A percentile compares a stretch with the other conserved stretches of the same genome.
Conservation (phyloP, 1,140 invertebrate species). For the Octopus sinensis region DNA sequence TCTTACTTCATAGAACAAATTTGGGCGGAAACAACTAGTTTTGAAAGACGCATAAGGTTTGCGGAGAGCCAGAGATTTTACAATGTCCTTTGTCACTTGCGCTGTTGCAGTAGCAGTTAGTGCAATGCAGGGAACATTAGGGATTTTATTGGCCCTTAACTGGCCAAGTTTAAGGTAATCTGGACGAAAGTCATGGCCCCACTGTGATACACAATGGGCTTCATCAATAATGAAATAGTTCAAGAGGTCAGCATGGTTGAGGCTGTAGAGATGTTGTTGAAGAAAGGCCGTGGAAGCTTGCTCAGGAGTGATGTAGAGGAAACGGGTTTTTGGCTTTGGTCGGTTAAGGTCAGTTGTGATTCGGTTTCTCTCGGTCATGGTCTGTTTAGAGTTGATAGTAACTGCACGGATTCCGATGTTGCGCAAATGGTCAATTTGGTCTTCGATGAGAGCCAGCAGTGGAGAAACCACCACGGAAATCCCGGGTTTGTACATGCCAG, state of each 20-base stretch:
- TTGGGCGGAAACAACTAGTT: slow-evolving; percentile 66
- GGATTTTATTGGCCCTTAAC: slow-evolving; percentile 71
- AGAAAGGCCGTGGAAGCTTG: slow-evolving; percentile 77
- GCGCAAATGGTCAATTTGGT: slow-evolving; percentile 61
- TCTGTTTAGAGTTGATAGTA: slow-evolving; percentile 86
- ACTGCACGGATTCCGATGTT: slow-evolving; percentile 71
- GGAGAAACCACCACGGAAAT: slow-evolving; percentile 71
- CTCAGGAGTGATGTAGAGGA: slow-evolving; percentile 91
- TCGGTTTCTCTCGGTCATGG: slow-evolving; percentile 68
- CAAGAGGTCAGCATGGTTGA: slow-evolving; percentile 61
- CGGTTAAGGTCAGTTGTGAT: slow-evolving; percentile 59
- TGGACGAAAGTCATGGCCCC: slow-evolving; percentile 95
- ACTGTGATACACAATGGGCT: slow-evolving; percentile 95
- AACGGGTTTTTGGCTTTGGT: slow-evolving; percentile 66
- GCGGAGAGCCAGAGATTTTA: slow-evolving; percentile 61
- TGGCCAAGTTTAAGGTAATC: slow-evolving; percentile 86
- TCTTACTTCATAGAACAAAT: slow-evolving; percentile 71
- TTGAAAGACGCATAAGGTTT: slow-evolving; percentile 64
- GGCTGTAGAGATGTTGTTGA: slow-evolving; percentile 59
- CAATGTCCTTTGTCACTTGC: slow-evolving; percentile 65
- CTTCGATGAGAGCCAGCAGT: slow-evolving; percentile 70
- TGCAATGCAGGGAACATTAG: slow-evolving; percentile 62
- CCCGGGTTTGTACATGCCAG: slow-evolving; percentile 63
- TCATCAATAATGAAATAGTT: slow-evolving; percentile 86
- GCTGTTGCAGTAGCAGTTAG: slow-evolving; percentile 86